These are phyloP conservation scores for Drosophila lutescens DNA, from an alignment of 2,888 invertebrate genomes.

Conservation along the genomic window DNA sequence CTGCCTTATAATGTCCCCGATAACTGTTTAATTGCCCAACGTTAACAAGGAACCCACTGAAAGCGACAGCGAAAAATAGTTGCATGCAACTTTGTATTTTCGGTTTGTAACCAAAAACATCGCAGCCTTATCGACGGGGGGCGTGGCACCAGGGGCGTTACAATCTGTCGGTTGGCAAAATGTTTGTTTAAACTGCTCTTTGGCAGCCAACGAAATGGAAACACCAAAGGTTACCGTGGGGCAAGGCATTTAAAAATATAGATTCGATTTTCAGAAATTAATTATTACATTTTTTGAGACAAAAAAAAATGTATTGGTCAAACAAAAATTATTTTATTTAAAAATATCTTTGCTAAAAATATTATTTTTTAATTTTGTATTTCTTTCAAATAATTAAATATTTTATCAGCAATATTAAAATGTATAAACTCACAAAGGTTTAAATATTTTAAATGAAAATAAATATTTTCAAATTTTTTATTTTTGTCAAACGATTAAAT, in stretches of 20 bases:
- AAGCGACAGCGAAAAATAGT: neutral
- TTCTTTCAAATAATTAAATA: too few species aligned
- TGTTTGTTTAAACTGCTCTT: constrained; percentile 49
- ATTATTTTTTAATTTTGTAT: too few species aligned
- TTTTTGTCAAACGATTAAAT: too few species aligned
- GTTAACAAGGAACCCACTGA: neutral
- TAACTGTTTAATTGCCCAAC: constrained; percentile 12
- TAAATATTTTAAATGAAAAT: too few species aligned
- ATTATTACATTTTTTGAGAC: too few species aligned
- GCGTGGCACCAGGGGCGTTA: neutral
- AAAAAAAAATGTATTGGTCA: too few species aligned
- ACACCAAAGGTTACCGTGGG: constrained; percentile 11
- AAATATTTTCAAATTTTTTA: too few species aligned
- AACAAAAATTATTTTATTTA: too few species aligned
- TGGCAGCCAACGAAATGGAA: constrained; percentile 28
- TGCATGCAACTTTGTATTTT: constrained; percentile 6
- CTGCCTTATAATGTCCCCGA: constrained; percentile 2
- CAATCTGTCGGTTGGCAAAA: constrained; percentile 23
- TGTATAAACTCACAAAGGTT: too few species aligned
- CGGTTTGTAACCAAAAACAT: neutral
- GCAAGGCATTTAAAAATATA: neutral
- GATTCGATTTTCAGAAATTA: too few species aligned
- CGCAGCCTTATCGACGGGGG: neutral
- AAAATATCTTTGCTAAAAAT: too few species aligned
- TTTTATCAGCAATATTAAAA: too few species aligned